Conservation (phyloP, 2,113 vertebrate species). For the Pteronura brasiliensis region DNA sequence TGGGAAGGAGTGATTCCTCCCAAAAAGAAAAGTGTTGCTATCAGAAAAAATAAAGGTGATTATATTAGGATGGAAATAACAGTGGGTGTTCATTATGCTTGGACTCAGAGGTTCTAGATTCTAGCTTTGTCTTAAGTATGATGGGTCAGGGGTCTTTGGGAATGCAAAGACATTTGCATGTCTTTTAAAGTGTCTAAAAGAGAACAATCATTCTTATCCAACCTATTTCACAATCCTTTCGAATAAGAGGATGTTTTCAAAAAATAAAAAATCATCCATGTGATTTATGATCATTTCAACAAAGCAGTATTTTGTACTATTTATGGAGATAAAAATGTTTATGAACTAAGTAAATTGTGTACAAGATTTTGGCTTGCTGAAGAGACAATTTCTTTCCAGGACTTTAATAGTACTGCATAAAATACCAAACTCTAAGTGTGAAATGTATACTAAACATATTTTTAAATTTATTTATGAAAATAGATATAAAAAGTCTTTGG, state of each 20-base stretch:
- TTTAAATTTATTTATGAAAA: conserved; percentile 8
- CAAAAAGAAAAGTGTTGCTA: neutral
- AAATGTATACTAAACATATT: neutral
- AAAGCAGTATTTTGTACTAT: neutral
- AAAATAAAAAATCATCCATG: neutral
- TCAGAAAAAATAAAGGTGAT: neutral
- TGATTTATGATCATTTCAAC: neutral
- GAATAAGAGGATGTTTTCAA: neutral
- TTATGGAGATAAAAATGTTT: neutral
- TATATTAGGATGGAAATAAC: neutral
- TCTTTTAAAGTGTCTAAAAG: neutral
- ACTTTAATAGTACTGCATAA: neutral
- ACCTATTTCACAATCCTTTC: neutral
- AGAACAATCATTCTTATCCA: neutral
- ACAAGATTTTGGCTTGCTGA: neutral
- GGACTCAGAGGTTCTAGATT: neutral
- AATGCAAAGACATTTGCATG: neutral
- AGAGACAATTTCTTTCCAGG: neutral
- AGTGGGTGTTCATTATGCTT: neutral
- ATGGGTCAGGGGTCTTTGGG: neutral
- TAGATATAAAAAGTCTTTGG: neutral
- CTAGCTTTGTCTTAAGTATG: neutral
- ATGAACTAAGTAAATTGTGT: neutral
- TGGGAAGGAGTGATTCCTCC: neutral
- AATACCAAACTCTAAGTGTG: neutral